These are phyloP conservation scores for Piezodorus guildinii DNA, from an alignment of 1,140 invertebrate species.

Conservation along the genomic window DNA sequence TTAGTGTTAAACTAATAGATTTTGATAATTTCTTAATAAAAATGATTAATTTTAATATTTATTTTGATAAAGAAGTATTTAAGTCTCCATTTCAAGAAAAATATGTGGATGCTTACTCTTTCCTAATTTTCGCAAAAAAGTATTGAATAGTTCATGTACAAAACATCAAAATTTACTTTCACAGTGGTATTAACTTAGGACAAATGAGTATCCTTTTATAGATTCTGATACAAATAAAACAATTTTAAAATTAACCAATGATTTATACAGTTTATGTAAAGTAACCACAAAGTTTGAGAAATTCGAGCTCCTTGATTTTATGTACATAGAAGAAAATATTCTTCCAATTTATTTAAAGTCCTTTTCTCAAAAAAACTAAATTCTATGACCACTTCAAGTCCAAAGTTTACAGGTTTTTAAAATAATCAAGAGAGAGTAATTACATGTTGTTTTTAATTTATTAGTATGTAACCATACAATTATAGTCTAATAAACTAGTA, in stretches of 20 bases:
- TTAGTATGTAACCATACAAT: too few relatives aligned
- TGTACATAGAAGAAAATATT: slow-evolving; percentile 73
- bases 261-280: slow-evolving; percentile 48
- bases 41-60: background rate
- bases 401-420: too few relatives aligned
- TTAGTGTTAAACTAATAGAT: background rate
- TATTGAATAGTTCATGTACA: slow-evolving; percentile 55
- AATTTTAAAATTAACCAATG: slow-evolving; percentile 45
- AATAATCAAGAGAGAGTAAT: too few relatives aligned
- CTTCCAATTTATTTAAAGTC: slow-evolving; percentile 63
- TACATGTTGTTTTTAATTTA: too few relatives aligned
- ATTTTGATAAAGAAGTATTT: background rate
- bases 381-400: too few relatives aligned
- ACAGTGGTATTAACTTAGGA: slow-evolving; percentile 49
- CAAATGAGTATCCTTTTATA: slow-evolving; percentile 44
- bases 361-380: too few relatives aligned
- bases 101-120: slow-evolving; percentile 54
- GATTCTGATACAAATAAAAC: slow-evolving; percentile 40
- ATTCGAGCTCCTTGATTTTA: slow-evolving; percentile 59
- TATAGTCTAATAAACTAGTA: too few relatives aligned
- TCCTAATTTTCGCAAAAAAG: slow-evolving; percentile 55
- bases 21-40: background rate
- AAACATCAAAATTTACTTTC: slow-evolving; percentile 49
- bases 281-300: slow-evolving; percentile 45
- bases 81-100: slow-evolving; percentile 35